Evolutionary conservation across 2,888 invertebrate species (phyloP).

Genomic region (Rotaria sp.): DNA sequence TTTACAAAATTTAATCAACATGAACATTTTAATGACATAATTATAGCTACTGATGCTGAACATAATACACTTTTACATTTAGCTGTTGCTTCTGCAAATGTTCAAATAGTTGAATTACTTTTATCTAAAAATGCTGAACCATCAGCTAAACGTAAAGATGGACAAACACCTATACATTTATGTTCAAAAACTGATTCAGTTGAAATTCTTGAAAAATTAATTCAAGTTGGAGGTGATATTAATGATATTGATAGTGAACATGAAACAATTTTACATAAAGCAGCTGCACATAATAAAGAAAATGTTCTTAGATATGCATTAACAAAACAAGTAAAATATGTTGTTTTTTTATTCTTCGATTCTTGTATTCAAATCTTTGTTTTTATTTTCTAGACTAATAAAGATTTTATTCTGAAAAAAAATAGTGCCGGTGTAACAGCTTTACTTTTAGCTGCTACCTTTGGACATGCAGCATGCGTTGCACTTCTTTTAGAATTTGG

Average conservation of each 20-base stretch:
- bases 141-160: constrained; percentile 20
- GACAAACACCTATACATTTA: constrained; percentile 7
- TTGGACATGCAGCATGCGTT: neutral
- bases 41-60: neutral
- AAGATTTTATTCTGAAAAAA: neutral
- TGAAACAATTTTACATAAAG: constrained; percentile 17
- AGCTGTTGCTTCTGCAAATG: constrained; percentile 4
- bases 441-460: neutral
- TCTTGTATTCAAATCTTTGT: neutral
- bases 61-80: neutral
- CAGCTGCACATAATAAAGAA: constrained; percentile 27
- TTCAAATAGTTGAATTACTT: neutral
- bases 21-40: neutral
- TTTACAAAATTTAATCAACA: neutral
- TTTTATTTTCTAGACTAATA: neutral
- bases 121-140: neutral
- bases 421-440: neutral
- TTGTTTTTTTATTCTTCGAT: too few species aligned
- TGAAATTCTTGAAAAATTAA: neutral
- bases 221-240: neutral
- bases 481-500: neutral
- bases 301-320: neutral
- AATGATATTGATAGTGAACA: neutral
- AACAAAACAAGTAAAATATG: neutral
- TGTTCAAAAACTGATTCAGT: neutral